Base-by-base conservation (phyloP, 2,888 invertebrate species). In the Scaptomyza cyrtandrae region DNA sequence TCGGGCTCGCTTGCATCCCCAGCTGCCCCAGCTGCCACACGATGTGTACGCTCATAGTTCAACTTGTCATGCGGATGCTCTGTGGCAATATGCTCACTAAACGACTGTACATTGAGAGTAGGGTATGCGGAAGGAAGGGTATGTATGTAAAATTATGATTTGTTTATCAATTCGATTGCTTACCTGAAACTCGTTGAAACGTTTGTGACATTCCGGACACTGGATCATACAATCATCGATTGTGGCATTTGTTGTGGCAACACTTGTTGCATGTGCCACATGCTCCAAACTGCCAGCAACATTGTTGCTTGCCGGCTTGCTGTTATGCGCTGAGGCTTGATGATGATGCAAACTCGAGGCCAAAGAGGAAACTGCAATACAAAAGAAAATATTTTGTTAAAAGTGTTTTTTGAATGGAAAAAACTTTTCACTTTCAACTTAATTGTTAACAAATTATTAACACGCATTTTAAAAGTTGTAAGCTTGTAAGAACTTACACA, bases 61-160 rank as follows among this genome's bases (percentile, higher is more conserved):
- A 90, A 81, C 70, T 91, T 91, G 56, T 92, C 91, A 35, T 91
- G 90, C 61, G 91, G 90, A 89, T 93, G 93, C 64, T 91, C 91
- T 35, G 82, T 83, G 75, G 93, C 92, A 70, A 93, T 90, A 81
- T 93, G 93, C 72, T 93, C 93, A 67, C 92, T 92, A 49, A 93
- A 90, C 9, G 92, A 91, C 90, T 92, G 55, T 13, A 33, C 5
- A 9, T 2, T 9, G 19, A 19, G 19, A 19, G 19, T 49, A 39
- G 39, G n/a, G 14, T 35, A 35, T 35, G 10, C n/a, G n/a, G n/a
- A 1, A 48, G 44, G 13, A 2, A 1, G 9, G 27, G 11, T 11
- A 24, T 24, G 35, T 7, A 9, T 7, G 9, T 6, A 29, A 6
- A 5, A 10, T 3, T 33, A 33, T 10, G 33, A 33, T 33, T 33